Conservation (phyloP, 2,888 invertebrate genomes). For the Meiosimyza decipiens region DNA sequence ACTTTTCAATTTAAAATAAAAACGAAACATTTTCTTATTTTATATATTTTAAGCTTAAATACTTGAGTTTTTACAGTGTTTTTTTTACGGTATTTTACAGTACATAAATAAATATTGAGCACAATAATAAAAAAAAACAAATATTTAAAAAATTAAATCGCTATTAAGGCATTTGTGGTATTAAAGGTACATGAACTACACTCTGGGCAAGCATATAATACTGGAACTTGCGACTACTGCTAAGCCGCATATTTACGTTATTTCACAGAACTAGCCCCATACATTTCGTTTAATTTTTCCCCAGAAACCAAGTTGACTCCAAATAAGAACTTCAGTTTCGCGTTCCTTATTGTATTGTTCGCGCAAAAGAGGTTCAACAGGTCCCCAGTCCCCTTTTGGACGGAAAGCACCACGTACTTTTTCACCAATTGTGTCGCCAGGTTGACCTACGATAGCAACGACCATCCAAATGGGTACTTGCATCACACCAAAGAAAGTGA, state of each 20-base stretch:
- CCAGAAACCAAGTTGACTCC: slow-evolving; percentile 52
- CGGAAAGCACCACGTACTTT: slow-evolving; percentile 67
- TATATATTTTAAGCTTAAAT: too few relatives aligned
- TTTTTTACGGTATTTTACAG: too few relatives aligned
- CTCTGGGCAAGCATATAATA: slow-evolving; percentile 21
- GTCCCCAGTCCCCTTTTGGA: slow-evolving; percentile 72
- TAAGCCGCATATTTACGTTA: neutral
- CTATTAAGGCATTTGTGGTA: neutral
- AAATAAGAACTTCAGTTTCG: slow-evolving; percentile 53
- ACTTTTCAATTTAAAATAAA: too few relatives aligned
- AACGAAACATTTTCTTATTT: too few relatives aligned
- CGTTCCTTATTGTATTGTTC: slow-evolving; percentile 69
- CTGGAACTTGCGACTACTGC: neutral
- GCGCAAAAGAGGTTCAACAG: slow-evolving; percentile 67
- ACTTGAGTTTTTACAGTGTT: too few relatives aligned
- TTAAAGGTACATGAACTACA: neutral
- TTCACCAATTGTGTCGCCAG: slow-evolving; percentile 55
- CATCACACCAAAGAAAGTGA: slow-evolving; percentile 68
- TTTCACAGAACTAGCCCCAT: slow-evolving; percentile 49
- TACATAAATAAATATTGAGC: too few relatives aligned
- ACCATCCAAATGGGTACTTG: slow-evolving; percentile 68
- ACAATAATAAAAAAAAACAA: too few relatives aligned
- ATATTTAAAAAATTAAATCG: neutral
- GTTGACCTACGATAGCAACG: slow-evolving; percentile 59
- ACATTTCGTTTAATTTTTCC: slow-evolving; percentile 59